Base-by-base conservation (phyloP, 2,797 vertebrate species). In the Chrosomus eos region DNA sequence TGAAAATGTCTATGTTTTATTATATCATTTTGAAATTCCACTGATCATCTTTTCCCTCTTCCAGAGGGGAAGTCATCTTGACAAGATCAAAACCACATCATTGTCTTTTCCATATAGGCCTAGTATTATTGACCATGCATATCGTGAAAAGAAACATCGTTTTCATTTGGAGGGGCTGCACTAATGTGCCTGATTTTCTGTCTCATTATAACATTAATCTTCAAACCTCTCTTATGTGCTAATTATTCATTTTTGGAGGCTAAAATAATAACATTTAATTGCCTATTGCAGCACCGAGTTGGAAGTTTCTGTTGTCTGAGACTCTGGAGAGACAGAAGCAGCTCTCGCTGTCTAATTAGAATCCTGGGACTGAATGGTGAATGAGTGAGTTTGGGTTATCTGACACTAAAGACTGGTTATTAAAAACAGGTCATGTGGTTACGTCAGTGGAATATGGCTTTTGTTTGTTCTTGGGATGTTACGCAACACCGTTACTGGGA, bases 161-260 rank as follows among this genome's bases (percentile, higher is more conserved):
- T 89, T 92, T 92, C 89, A 92, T 92, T 93, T 93, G 92, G 91
- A 89, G 91, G 91, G 90, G 89, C 91, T 85, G 87, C 90, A 90
- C 89, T 95, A 93, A 95, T 93, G 90, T 90, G 87, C 82, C 90
- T 90, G 92, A 93, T 94, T 94, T 94, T 90, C 91, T 92, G 90
- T 87, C 92, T 94, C 91, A 93, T 94, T 94, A 92, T 91, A 82
- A 90, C 89, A 92, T 92, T 92, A 91, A 92, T 94, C 90, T 90
- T 92, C 88, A 92, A 91, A 91, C 93, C 87, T 92, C 90, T 91
- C 89, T 86, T 89, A 91, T 90, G 88, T 89, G 84, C 88, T 91
- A 91, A 93, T 94, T 91, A 93, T 90, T 94, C 91, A 94, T 81
- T 51, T 89, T 84, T 92, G 90, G 94, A 92, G 89, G 90, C 88